Evolutionary conservation across 2,113 vertebrate genomes (phyloP), one percentile per base, ranked within the genome.

Genomic region (Microtus ochrogaster): DNA sequence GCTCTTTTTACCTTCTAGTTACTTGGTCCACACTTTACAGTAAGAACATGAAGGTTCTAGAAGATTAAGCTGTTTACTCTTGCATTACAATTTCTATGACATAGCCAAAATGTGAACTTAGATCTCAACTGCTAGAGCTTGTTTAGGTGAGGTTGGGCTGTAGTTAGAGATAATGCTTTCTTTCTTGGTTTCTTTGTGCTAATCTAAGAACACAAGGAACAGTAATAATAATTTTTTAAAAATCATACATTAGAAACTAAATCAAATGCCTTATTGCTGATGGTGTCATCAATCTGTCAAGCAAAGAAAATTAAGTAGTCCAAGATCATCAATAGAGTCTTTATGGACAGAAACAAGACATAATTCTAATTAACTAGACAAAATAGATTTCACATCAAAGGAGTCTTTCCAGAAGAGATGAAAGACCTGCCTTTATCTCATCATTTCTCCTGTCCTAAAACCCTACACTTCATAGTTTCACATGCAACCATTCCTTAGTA

Each of bases 331-430:
- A 89, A 19, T 33, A 83, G 33, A 66, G 39, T 68, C 68, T 84
- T 76, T 49, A 36, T 26, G 55, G 33, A 72, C 68, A 94, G 52
- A 95, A 90, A 68, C n/a, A 92, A 97, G 65, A 94, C 58, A 26
- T 85, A 90, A 92, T 92, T 81, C 72, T 84, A 92, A 85, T 77
- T 63, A 79, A 58, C 41, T 55, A 92, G 49, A 94, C 76, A 95
- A 96, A 96, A 92, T 41, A 89, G 74, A 82, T 77, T 87, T 70
- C 81, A 87, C 24, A 81, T 91, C 47, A 79, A 87, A 95, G 36
- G 33, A 68, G 79, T 13, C 39, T 65, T 91, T 28, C 77, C 81
- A 55, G 74, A 76, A 89, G 95, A 39, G 55, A 22, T 36, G 79
- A 33, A 58, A 72, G 74, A 79, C 21, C 36, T 74, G 47, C 78